Evolutionary conservation across 2,888 invertebrate species (phyloP), one percentile per base, ranked within the genome.

Genomic region (Chloroclysta siterata): DNA sequence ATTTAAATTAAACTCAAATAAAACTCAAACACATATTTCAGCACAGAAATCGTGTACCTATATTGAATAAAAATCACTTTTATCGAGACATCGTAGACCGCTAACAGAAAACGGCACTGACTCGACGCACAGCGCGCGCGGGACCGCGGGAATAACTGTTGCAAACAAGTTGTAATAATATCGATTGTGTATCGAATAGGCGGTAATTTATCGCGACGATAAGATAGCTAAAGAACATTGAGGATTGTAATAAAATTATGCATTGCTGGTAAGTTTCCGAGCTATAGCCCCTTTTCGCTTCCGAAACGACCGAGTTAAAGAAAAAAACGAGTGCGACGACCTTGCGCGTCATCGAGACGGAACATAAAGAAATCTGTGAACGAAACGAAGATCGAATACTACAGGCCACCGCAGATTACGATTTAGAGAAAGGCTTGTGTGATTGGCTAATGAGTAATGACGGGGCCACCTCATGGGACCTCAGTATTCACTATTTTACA

Each of bases 171-270:
- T 77, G 78, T 79, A 80, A 76, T 78, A 77, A 83, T 82, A 89
- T 91, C 84, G 90, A 89, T 85, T 84, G 85, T 86, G 79, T 85
- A 89, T 90, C 88, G 88, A 87, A 82, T 81, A 76, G 81, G 79
- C 77, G 75, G 81, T 81, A 88, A 90, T 89, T 90, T 90, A 91
- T 90, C 91, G 87, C 79, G 66, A 76, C 77, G 91, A 91, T 91
- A 90, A 90, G 89, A 90, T 90, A 89, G 75, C 70, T 72, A 73
- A 71, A 69, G 60, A 56, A 41, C 48, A 61, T 48, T 71, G 33
- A 50, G 70, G 67, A 66, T 64, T 71, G 71, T 71, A 72, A 76
- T 75, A 68, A 66, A 77, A 77, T 71, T 77, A 75, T 72, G 74
- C 72, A 75, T 74, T 71, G 78, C 77, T 76, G 68, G 76, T 77